A percentile compares a stretch with the other conserved stretches of the same genome.
These are phyloP conservation scores for Yponomeuta sedellus DNA, from an alignment of 2,888 invertebrate species.

Conservation along the genomic window DNA sequence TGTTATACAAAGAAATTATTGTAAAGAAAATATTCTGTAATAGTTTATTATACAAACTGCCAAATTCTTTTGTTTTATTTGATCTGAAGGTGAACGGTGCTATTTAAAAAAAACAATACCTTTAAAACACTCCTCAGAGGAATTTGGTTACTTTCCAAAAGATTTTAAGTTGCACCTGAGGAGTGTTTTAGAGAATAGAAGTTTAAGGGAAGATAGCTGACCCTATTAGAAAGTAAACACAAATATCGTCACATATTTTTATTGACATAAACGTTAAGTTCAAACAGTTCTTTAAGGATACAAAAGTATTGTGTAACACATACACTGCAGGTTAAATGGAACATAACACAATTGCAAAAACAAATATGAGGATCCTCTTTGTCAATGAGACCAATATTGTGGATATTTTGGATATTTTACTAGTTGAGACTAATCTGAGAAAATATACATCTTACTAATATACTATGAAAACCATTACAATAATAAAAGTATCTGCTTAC, in stretches of 20 bases:
- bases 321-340: neutral
- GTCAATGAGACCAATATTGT: neutral
- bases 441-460: constrained; percentile 5
- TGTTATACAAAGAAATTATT: constrained; percentile 67
- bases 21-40: constrained; percentile 61
- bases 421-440: neutral
- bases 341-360: neutral
- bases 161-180: no score
- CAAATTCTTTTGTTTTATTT: constrained; percentile 36
- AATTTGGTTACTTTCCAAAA: no score
- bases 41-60: constrained; percentile 72
- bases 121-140: no score
- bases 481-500: constrained; percentile 7
- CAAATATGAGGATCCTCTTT: neutral
- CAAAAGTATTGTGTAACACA: constrained; percentile 34
- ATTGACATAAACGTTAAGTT: constrained; percentile 63
- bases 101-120: constrained; percentile 9
- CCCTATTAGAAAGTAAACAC: constrained; percentile 20
- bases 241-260: constrained; percentile 34
- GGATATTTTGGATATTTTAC: neutral
- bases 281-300: constrained; percentile 49
- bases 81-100: neutral
- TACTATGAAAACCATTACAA: neutral
- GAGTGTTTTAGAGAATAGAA: no score
- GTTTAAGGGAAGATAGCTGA: neutral